Conservation (phyloP, 2,113 vertebrate genomes). For the Rhabdornis inornatus region DNA sequence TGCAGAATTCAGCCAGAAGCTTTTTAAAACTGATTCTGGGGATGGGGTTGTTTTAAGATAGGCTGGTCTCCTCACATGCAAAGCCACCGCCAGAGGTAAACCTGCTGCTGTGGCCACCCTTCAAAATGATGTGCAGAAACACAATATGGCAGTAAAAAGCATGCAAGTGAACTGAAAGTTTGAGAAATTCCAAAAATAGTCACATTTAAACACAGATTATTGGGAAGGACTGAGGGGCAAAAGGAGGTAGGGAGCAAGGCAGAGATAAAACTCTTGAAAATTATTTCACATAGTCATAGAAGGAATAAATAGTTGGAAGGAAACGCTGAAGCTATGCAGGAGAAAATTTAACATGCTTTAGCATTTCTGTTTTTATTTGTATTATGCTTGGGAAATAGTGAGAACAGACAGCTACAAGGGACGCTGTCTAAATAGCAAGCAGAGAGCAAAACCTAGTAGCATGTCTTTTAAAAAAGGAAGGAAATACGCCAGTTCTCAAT, state of each 20-base stretch:
- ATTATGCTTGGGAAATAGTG: neutral
- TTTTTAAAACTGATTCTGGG: neutral
- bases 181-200: neutral
- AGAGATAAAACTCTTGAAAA: neutral
- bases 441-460: slow-evolving; percentile 39
- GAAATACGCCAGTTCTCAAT: slow-evolving; percentile 34
- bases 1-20: neutral
- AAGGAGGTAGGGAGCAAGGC: neutral
- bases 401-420: slow-evolving; percentile 28
- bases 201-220: neutral
- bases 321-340: neutral
- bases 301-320: slow-evolving; percentile 9
- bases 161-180: neutral
- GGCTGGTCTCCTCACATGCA: neutral
- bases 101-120: neutral
- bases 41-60: neutral
- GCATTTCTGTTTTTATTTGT: slow-evolving; percentile 28
- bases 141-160: neutral
- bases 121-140: neutral
- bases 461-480: neutral
- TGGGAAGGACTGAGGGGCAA: neutral
- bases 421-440: slow-evolving; percentile 26
- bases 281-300: neutral
- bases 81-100: neutral
- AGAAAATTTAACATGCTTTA: neutral